Conservation (phyloP, 2,888 invertebrate species). For the Liopterus haemorrhoidalis region DNA sequence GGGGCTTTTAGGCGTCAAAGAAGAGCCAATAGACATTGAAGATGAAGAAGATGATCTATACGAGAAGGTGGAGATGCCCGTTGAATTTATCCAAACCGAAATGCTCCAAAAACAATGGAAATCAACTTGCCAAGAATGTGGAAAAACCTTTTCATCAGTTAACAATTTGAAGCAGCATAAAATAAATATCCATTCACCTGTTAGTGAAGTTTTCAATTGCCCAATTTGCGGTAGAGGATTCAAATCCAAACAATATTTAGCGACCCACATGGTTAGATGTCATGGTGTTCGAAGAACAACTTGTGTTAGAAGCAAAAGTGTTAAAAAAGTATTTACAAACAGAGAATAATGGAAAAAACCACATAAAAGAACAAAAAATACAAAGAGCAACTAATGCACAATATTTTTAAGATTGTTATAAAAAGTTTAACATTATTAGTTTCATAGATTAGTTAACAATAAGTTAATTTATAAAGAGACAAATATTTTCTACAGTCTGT, state of each 20-base stretch:
- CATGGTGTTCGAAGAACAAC: too few species aligned
- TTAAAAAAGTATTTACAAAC: too few species aligned
- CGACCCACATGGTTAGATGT: constrained; percentile 50
- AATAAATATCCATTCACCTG: constrained; percentile 49
- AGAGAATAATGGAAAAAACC: too few species aligned
- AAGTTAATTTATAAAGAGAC: too few species aligned
- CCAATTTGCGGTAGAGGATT: constrained; percentile 49
- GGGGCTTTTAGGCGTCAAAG: constrained; percentile 13
- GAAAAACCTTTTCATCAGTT: constrained; percentile 40
- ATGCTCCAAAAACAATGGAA: neutral
- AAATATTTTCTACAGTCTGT: too few species aligned
- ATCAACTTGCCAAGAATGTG: constrained; percentile 39
- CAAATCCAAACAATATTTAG: constrained; percentile 50
- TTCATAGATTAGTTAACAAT: too few species aligned
- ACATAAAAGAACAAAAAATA: too few species aligned
- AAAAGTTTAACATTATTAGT: too few species aligned
- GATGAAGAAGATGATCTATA: neutral
- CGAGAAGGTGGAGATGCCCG: neutral
- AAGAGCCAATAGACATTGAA: neutral
- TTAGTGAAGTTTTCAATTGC: constrained; percentile 44
- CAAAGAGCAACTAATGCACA: too few species aligned
- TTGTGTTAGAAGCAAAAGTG: too few species aligned
- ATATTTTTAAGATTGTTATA: too few species aligned
- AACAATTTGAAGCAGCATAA: constrained; percentile 51
- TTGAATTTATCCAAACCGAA: too few species aligned